These are phyloP conservation scores for Catocala sponsa DNA, from an alignment of 2,888 invertebrate genomes.

Conservation along the genomic window DNA sequence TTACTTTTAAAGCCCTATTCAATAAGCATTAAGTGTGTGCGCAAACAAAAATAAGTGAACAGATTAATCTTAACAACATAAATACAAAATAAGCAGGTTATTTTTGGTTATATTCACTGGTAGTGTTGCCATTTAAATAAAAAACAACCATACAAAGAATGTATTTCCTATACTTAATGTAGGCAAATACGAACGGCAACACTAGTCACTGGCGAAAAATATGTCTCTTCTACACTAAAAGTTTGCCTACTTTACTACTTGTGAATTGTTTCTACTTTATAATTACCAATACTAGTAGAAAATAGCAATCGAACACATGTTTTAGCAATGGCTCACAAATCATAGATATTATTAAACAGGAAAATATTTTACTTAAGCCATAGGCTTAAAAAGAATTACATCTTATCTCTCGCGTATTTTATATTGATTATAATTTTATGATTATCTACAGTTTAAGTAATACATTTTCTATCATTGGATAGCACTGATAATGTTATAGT, in stretches of 20 bases:
- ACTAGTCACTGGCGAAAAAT: conserved; percentile 27
- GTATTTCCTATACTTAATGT: conserved; percentile 4
- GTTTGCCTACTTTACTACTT: conserved; percentile 36
- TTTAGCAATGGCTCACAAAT: conserved; percentile 27
- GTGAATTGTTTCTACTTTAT: conserved; percentile 27
- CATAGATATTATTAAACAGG: conserved; percentile 26
- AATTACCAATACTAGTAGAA: conserved; percentile 39
- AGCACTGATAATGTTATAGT: conserved; percentile 42
- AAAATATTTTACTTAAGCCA: conserved; percentile 35
- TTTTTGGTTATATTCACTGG: conserved; percentile 55
- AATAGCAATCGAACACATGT: conserved; percentile 47
- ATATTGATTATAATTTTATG: conserved; percentile 21
- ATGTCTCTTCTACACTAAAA: conserved; percentile 8
- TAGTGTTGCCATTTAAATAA: conserved; percentile 38
- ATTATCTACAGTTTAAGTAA: conserved; percentile 37
- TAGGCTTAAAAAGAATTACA: conserved; percentile 18
- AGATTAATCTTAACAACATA: conserved; percentile 38
- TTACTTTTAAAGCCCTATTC: conserved; percentile 55
- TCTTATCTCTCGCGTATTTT: conserved; percentile 9
- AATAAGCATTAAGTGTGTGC: conserved; percentile 49
- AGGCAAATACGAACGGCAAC: conserved; percentile 26
- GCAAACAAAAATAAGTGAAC: conserved; percentile 51
- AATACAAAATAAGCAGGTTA: conserved; percentile 31
- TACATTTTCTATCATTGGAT: conserved; percentile 35
- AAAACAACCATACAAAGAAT: conserved; percentile 1